Evolutionary conservation across 2,113 vertebrate species (phyloP), one percentile per base, ranked within the genome.

Genomic region (Gambusia holbrooki): DNA sequence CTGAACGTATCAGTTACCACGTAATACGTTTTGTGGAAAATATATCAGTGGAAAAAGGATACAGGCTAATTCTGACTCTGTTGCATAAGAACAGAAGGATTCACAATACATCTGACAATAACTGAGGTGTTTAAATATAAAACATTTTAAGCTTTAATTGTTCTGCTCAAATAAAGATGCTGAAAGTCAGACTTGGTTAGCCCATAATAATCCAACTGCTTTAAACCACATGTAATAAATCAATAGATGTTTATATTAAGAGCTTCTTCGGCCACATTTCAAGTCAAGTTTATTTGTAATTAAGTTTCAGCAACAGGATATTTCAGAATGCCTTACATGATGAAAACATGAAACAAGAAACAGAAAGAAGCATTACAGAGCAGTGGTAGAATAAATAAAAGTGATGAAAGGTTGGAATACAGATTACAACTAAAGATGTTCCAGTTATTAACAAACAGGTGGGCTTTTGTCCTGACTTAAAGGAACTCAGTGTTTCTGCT

Each of bases 21-120:
- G 3, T 33, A 77, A 93, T 88, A 87, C 75, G 84, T 92, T 88
- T 89, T 87, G 66, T 60, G 73, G 78, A 77, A 82, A 88, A 88
- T 75, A 80, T 84, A 80, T 85, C 87, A 80, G 62, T 82, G 42
- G 35, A 42, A 42, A 81, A 30, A 35, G 68, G 65, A 81, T 51
- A 66, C 33, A 51, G 22, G 51, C 51, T 62, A 35, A 62, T 68
- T 81, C 69, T 65, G 66, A 42, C 65, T 71, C 28, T 80, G 64
- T 77, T 79, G 73, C 66, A 69, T 65, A 81, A 77, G 35, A 82
- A 88, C 69, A 45, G 73, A 81, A 71, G 63, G 48, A 62, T 40
- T 65, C 22, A 73, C 22, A 73, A 37, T 48, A 69, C 27, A 6
- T 79, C 51, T 82, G 73, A 58, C 73, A 66, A 72, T 74, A 48